Base-by-base conservation (phyloP, 1,140 invertebrate species). In the Zaprionus gabonicus region DNA sequence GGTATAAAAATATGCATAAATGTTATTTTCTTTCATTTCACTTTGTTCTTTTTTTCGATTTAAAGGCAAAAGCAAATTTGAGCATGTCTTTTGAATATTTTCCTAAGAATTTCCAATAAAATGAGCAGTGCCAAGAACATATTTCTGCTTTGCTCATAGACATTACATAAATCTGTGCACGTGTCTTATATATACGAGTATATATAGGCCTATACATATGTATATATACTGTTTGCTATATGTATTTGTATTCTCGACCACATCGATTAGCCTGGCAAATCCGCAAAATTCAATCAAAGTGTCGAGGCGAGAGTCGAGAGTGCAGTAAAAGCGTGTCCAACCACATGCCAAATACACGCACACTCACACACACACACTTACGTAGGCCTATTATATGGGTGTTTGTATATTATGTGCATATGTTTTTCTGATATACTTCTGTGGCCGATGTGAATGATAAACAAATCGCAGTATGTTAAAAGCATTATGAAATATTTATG, bases 401-500 rank as follows among this genome's bases (percentile, higher is more conserved):
- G 7, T 20, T 12, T n/a, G 15, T 53, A 53, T 53, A 27, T 27
- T 10, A 20, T 64, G 15, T 10, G 31, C 44, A 31, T 41, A 17
- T 44, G 27, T 49, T 53, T 44, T 66, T 72, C 51, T 44, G 59
- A 76, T 71, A 58, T 76, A 76, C 55, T 76, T 51, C 31, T 49
- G 51, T 63, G 74, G 56, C n/a, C 38, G 44, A 56, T 49, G 51
- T 63, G 74, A 46, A 13, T 31, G 44, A 56, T 55, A 27, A 56
- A 58, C 59, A 70, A 78, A 75, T 75, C 71, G 65, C 31, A 56
- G 71, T 62, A 46, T 63, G 66, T 71, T 65, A 58, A 83, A 76
- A 88, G 76, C 80, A 81, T 85, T 77, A 74, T 88, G 72, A 88
- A 88, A 88, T 90, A 90, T 90, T 90, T 90, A 90, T 88, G 85